Base-by-base conservation (phyloP, 2,113 vertebrate species). In the Pterocles orientalis region DNA sequence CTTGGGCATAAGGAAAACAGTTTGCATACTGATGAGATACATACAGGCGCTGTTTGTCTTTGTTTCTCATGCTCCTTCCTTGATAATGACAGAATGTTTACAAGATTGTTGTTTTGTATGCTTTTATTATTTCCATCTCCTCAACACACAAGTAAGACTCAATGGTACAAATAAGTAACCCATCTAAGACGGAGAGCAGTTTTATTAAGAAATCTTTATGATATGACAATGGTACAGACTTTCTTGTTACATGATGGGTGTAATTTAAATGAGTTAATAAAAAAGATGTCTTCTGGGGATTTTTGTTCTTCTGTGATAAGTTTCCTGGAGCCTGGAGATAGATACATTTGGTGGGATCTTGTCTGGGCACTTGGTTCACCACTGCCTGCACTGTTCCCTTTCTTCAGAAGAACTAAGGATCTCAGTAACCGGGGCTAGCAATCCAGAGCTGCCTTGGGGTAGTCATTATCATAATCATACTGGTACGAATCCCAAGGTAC, bases 191-290 rank as follows among this genome's bases (percentile, higher is more conserved):
- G n/a, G n/a, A 89, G 82, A 93, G 51, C 14, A 36, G 31, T 78
- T 91, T 94, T 93, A 84, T 93, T 94, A 84, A 84, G 73, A 57
- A 89, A 87, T 72, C 41, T n/a, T 20, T 58, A 34, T 57, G 45
- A 4, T 16, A 57, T 76, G 90, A 84, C 57, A 79, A 65, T 72
- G 57, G 57, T 91, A 95, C 76, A 93, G 54, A 25, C 34, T 78
- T 83, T 71, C 39, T 82, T 82, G 65, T 76, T 90, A 58, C 41
- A 34, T 82, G 43, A 53, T 36, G 13, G 6, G 6, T 84, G 12
- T 45, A 51, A 86, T 71, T 62, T 66, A 68, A 92, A 69, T 53
- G 21, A 68, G 43, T 78, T 86, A 80, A 85, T 47, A 71, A 78
- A 58, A 41, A 87, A 69, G 47, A 71, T 34, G 20, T 64, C 47